Conservation (phyloP, 2,797 vertebrate species). For the Hydrolagus colliei region DNA sequence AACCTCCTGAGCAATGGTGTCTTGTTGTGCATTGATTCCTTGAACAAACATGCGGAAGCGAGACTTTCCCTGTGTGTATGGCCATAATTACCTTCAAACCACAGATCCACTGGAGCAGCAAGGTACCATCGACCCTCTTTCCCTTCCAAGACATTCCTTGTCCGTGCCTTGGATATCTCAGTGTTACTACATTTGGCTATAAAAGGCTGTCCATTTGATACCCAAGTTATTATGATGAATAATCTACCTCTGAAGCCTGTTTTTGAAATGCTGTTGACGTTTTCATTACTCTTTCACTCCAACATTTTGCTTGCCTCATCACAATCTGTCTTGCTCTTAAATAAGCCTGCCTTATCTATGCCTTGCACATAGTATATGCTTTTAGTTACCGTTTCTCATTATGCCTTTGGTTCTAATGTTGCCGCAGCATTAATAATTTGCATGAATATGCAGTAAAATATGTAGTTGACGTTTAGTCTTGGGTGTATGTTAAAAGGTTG, state of each 20-base stretch:
- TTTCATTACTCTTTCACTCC: conserved; percentile 38
- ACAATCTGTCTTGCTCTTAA: conserved; percentile 32
- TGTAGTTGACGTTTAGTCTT: background rate
- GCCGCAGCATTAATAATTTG: background rate
- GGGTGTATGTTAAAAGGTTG: background rate
- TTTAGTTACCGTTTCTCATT: background rate
- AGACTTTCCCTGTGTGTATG: background rate
- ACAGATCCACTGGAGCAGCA: background rate
- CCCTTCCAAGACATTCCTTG: background rate
- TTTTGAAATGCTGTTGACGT: conserved; percentile 36
- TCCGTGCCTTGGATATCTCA: background rate
- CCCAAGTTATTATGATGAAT: conserved; percentile 17
- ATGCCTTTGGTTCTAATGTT: conserved; percentile 1
- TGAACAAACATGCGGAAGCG: background rate
- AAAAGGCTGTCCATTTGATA: background rate
- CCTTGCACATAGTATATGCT: conserved; percentile 1
- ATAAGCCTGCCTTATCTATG: conserved; percentile 26
- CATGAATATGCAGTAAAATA: background rate
- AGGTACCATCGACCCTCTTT: background rate
- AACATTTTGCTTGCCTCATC: conserved; percentile 32
- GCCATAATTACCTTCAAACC: background rate
- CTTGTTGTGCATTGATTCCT: background rate
- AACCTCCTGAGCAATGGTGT: background rate
- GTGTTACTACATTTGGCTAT: background rate
- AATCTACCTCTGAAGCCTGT: conserved; percentile 25